These are phyloP conservation scores for Caenorhabditis tropicalis DNA, from an alignment of 1,140 invertebrate species.

Conservation along the genomic window DNA sequence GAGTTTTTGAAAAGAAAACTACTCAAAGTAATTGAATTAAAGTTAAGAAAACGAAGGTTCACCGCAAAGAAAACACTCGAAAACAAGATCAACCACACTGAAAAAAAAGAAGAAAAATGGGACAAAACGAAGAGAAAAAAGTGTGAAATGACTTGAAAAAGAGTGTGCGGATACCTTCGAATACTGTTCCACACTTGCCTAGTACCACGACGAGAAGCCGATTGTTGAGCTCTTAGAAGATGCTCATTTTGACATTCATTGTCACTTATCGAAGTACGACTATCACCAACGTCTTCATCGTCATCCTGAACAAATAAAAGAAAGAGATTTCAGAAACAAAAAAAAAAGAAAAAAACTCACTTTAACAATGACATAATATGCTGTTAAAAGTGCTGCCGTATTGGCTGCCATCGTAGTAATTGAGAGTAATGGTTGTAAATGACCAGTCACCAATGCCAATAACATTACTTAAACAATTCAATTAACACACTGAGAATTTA, in stretches of 20 bases:
- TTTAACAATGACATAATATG: constrained; percentile 72
- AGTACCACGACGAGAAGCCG: constrained; percentile 26
- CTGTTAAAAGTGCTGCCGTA: constrained; percentile 68
- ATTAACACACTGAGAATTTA: too few relatives aligned
- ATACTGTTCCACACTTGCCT: constrained; percentile 47
- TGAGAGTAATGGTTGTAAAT: constrained; percentile 59
- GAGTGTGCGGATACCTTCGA: neutral
- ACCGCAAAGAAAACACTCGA: constrained; percentile 29
- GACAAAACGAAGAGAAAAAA: constrained; percentile 21
- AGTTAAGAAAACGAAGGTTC: constrained; percentile 1
- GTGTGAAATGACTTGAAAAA: neutral
- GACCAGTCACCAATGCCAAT: constrained; percentile 53
- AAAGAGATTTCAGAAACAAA: neutral
- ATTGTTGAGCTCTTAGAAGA: constrained; percentile 45
- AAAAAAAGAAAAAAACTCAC: neutral
- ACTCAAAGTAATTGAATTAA: neutral
- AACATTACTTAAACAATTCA: constrained; percentile 64
- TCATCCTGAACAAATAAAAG: constrained; percentile 57
- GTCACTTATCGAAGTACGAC: constrained; percentile 50
- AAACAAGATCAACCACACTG: constrained; percentile 32
- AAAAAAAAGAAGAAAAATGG: neutral
- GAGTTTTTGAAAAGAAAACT: neutral
- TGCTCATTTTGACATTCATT: constrained; percentile 52
- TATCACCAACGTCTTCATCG: constrained; percentile 69
- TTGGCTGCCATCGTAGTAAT: constrained; percentile 68